phyloP scores from a whole-genome alignment of 2,888 invertebrate species.

The Baronia brevicornis region DNA sequence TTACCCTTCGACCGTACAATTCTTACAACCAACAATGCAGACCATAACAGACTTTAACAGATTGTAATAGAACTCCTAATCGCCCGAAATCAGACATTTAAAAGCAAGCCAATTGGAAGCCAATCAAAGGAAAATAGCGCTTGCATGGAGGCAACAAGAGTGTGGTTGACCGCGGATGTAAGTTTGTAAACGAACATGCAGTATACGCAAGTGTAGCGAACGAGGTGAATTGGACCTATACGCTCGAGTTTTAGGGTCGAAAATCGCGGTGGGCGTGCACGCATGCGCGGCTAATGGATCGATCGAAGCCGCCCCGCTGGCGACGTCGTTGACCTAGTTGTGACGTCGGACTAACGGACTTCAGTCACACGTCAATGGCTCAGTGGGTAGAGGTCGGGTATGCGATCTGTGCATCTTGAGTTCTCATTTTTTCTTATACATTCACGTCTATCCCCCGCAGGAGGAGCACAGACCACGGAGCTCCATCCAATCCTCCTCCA shows the following conservation, averaged over 20 bases:
- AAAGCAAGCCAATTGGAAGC: slow-evolving; percentile 3
- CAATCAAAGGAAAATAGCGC: slow-evolving; percentile 16
- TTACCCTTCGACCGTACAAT: slow-evolving; percentile 2
- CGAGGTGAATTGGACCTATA: slow-evolving; percentile 17
- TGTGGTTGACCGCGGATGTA: slow-evolving; percentile 10
- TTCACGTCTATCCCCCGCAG: too few species aligned
- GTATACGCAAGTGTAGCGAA: slow-evolving; percentile 9
- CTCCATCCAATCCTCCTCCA: too few species aligned
- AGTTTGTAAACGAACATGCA: slow-evolving; percentile 20
- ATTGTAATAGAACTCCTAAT: slow-evolving; percentile 10
- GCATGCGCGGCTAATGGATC: slow-evolving; percentile 59
- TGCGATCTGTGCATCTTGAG: too few species aligned
- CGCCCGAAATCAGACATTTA: slow-evolving; percentile 8
- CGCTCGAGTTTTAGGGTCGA: slow-evolving; percentile 13
- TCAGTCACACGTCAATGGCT: slow-evolving; percentile 12
- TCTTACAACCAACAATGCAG: not conserved
- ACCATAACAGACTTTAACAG: slow-evolving; percentile 12
- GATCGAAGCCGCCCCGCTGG: slow-evolving; percentile 52
- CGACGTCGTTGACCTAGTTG: slow-evolving; percentile 61
- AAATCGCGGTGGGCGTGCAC: slow-evolving; percentile 20
- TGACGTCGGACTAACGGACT: slow-evolving; percentile 28
- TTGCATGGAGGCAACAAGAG: slow-evolving; percentile 16
- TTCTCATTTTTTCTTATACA: too few species aligned
- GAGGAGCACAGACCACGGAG: too few species aligned
- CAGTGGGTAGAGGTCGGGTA: slow-evolving; percentile 5